Percentiles rank a stretch among this genome's conserved stretches.
Conservation (phyloP, 2,797 vertebrate genomes). For the Trachurus trachurus region DNA sequence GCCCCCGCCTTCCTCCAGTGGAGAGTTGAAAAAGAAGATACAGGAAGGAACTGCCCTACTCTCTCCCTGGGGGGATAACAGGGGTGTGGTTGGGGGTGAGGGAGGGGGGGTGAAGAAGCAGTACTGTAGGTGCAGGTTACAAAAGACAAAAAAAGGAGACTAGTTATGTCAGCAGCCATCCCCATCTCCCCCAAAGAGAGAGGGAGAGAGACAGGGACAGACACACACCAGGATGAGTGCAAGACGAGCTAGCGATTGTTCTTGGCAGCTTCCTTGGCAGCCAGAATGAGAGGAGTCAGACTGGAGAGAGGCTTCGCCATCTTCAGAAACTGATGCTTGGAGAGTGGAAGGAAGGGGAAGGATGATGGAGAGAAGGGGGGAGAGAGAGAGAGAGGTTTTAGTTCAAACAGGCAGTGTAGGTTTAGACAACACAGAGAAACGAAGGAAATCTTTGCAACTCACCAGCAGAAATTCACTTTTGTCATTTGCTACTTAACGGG, state of each 20-base stretch:
- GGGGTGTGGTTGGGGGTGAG: too few relatives aligned
- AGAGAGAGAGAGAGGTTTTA: too few relatives aligned
- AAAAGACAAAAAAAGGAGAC: conserved; percentile 18
- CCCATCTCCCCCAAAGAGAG: background rate
- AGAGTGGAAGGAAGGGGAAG: background rate
- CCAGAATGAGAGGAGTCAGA: conserved; percentile 95
- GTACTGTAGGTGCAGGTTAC: background rate
- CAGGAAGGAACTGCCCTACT: conserved; percentile 9
- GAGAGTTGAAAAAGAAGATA: conserved; percentile 21
- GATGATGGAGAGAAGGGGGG: background rate
- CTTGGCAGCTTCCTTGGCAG: conserved; percentile 95
- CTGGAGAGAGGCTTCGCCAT: conserved; percentile 96
- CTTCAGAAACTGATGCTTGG: conserved; percentile 96
- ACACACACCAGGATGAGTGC: conserved; percentile 14
- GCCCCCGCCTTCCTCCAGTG: conserved; percentile 34
- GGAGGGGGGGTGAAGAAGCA: conserved; percentile 22
- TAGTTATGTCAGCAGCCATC: conserved; percentile 26
- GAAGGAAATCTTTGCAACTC: too few relatives aligned
- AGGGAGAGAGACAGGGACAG: background rate
- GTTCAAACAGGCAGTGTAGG: too few relatives aligned
- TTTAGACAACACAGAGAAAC: background rate
- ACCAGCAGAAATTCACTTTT: too few relatives aligned
- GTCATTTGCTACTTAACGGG: too few relatives aligned
- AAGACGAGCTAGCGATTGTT: conserved; percentile 89
- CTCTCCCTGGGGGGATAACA: conserved; percentile 14